Conservation (phyloP, 2,113 vertebrate species). For the Calonectris borealis region DNA sequence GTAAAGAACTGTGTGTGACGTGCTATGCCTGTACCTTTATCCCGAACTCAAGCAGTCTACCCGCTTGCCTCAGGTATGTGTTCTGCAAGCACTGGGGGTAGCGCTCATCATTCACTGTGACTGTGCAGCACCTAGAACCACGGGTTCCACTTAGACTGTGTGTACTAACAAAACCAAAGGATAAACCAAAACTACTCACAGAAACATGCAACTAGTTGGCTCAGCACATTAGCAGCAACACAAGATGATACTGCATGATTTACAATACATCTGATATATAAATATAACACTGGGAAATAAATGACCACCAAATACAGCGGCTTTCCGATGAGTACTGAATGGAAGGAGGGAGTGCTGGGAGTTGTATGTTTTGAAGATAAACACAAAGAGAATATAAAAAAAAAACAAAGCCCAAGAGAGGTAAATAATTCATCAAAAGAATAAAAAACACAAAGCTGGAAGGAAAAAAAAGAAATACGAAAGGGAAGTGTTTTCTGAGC, state of each 20-base stretch:
- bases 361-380: constrained; percentile 26
- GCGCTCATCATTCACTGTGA: not conserved
- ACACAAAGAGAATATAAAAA: constrained; percentile 37
- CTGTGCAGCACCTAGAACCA: not conserved
- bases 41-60: not conserved
- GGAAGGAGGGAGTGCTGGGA: not conserved
- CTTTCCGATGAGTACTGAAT: not conserved
- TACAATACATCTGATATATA: not conserved
- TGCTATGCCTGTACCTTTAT: not conserved
- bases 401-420: not conserved
- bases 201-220: not conserved
- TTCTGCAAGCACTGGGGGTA: not conserved
- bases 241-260: not conserved
- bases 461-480: not conserved
- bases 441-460: not conserved
- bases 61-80: accelerated
- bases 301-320: not conserved
- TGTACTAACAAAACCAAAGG: not conserved
- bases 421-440: constrained; percentile 55
- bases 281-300: not conserved
- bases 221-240: not conserved
- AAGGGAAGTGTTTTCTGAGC: not conserved
- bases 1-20: not conserved
- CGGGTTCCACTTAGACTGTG: accelerated
- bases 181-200: not conserved